Conservation (phyloP, 1,140 invertebrate genomes). For the Octopus sinensis region DNA sequence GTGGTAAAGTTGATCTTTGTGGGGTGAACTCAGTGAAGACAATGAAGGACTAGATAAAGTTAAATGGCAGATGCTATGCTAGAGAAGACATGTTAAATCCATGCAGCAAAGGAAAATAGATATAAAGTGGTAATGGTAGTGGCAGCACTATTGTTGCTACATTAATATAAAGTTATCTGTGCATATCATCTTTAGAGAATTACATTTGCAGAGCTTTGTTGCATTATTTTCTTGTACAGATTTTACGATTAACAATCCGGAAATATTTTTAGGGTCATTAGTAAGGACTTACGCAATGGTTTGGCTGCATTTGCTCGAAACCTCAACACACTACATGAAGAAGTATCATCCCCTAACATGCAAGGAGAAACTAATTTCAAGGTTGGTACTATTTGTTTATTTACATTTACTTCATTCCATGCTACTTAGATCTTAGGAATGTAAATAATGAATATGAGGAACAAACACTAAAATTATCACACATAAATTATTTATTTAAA, state of each 20-base stretch:
- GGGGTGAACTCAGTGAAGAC: no score
- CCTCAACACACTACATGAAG: conserved; percentile 55
- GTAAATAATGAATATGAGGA: neutral
- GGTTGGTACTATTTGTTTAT: conserved; percentile 30
- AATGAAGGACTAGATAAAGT: no score
- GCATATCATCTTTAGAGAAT: no score
- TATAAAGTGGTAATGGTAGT: no score
- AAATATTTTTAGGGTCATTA: conserved; percentile 42
- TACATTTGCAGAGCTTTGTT: neutral
- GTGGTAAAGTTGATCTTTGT: no score
- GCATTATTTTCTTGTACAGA: conserved; percentile 15
- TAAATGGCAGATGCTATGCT: no score
- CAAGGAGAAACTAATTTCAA: conserved; percentile 56
- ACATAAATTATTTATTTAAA: no score
- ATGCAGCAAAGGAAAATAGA: no score
- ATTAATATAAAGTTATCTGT: neutral
- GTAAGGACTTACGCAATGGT: conserved; percentile 52
- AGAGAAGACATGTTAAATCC: no score
- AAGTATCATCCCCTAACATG: conserved; percentile 59
- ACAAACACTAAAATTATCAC: neutral
- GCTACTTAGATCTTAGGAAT: neutral
- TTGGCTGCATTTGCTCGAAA: conserved; percentile 55
- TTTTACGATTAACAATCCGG: no score
- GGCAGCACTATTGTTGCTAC: neutral
- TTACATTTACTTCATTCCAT: neutral